These are phyloP conservation scores for Pammene fasciana DNA, from an alignment of 2,888 invertebrate species.

Conservation along the genomic window DNA sequence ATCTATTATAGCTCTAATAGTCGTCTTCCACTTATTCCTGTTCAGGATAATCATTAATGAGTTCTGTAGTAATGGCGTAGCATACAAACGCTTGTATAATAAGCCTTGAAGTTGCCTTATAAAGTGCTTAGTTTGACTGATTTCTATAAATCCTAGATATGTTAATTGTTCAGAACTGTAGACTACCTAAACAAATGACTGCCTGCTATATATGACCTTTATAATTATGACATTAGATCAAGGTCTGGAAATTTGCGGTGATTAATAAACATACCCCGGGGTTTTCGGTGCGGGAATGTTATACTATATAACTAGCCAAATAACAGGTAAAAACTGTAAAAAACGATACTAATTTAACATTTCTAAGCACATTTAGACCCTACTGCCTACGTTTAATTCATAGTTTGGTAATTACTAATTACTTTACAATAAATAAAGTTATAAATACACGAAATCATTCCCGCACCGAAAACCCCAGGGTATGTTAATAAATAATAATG, in stretches of 20 bases:
- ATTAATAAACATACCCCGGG: no score
- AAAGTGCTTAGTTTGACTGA: conserved; percentile 35
- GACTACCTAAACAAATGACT: background rate
- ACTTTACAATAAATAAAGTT: no score
- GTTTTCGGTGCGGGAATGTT: no score
- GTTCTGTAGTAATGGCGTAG: conserved; percentile 89
- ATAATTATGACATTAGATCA: background rate
- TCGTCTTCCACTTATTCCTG: conserved; percentile 96
- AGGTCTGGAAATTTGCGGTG: background rate
- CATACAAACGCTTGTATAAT: conserved; percentile 87
- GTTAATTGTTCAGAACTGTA: background rate
- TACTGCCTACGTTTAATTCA: no score
- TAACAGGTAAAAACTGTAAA: no score
- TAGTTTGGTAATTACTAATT: no score
- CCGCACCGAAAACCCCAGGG: no score
- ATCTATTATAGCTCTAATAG: conserved; percentile 92
- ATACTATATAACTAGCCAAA: no score
- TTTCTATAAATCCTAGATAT: conserved; percentile 5
- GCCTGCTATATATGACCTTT: background rate
- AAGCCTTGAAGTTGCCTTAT: conserved; percentile 81
- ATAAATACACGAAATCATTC: no score
- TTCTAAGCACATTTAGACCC: no score
- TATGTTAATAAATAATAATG: no score
- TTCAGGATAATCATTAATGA: conserved; percentile 96
- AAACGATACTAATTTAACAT: no score